These are phyloP conservation scores for Stenodera caucasica DNA, from an alignment of 2,888 invertebrate genomes.

Conservation along the genomic window DNA sequence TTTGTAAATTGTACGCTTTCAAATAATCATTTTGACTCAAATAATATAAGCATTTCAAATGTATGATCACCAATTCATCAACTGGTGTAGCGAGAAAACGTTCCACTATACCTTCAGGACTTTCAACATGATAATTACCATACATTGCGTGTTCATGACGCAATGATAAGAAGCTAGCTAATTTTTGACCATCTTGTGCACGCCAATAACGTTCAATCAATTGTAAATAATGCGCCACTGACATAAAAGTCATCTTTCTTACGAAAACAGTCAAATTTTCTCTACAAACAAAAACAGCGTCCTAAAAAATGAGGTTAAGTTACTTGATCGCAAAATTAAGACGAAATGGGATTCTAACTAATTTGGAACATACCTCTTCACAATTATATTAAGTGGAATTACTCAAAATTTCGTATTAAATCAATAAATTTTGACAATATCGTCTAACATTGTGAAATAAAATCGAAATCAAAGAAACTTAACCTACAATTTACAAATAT, in stretches of 20 bases:
- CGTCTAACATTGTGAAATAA: too few species aligned
- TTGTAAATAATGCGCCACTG: conserved; percentile 54
- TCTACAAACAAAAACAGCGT: not conserved
- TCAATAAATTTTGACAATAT: too few species aligned
- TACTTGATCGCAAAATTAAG: not conserved
- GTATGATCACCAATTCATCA: conserved; percentile 74
- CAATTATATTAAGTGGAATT: too few species aligned
- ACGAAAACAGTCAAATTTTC: not conserved
- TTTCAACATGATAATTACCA: conserved; percentile 68
- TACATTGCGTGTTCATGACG: conserved; percentile 74
- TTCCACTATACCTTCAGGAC: conserved; percentile 71
- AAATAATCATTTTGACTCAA: conserved; percentile 59
- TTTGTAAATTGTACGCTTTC: conserved; percentile 79
- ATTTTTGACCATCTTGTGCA: conserved; percentile 63
- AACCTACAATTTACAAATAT: too few species aligned
- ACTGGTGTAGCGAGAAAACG: conserved; percentile 71
- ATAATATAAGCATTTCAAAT: conserved; percentile 68
- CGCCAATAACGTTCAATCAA: conserved; percentile 64
- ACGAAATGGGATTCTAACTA: too few species aligned
- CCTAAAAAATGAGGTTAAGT: conserved; percentile 19
- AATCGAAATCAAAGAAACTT: too few species aligned
- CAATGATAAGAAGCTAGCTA: conserved; percentile 66
- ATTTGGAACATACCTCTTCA: too few species aligned
- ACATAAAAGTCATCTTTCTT: conserved; percentile 50
- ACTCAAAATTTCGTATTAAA: too few species aligned